Base-by-base conservation (phyloP, 2,113 vertebrate species). In the Psittacula cyanocephala region DNA sequence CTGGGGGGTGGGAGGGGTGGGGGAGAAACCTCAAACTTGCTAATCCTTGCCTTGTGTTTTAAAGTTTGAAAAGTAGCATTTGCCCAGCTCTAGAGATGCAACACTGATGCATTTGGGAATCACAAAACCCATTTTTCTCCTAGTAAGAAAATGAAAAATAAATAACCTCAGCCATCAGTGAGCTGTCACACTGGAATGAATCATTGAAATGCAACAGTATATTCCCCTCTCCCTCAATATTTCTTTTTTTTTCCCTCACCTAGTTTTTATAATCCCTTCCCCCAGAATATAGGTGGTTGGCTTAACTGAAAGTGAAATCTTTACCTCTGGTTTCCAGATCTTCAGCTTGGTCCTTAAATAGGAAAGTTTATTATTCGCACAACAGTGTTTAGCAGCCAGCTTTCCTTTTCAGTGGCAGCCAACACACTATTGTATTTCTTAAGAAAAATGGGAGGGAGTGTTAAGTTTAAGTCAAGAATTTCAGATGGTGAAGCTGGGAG, bases 1-100 rank as follows among this genome's bases (percentile, higher is more conserved):
- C 17, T 35, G 2, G 22, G 13, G 3, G 8, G 13, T 69, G 16
- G 2, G 8, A 13, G 9, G 15, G 6, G 2, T 33, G 13, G 17
- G 5, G 2, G 1, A 43, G 88, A 65, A 23, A 10, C 7, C 2
- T 5, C 5, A 23, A 68, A 49, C 14, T 62, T 5, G 17, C 4
- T 62, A 81, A 23, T 33, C 17, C 9, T 74, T 72, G 41, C 6
- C 13, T 39, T 67, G 2, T 25, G 13, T 44, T 43, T 75, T 35
- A 33, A 78, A 39, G 16, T 39, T 53, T 23, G 19, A 80, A 59
- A 68, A 53, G 43, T 3, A 68, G 35, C 6, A 17, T 41, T 78
- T 78, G 4, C 13, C 13, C 50, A 35, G 9, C 28, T 63, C 46
- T 70, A 53, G 65, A 63, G 14, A 5, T 67, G 24, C 10, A 62